These are phyloP conservation scores for Lasius platythorax DNA, from an alignment of 2,888 invertebrate genomes.

Conservation along the genomic window DNA sequence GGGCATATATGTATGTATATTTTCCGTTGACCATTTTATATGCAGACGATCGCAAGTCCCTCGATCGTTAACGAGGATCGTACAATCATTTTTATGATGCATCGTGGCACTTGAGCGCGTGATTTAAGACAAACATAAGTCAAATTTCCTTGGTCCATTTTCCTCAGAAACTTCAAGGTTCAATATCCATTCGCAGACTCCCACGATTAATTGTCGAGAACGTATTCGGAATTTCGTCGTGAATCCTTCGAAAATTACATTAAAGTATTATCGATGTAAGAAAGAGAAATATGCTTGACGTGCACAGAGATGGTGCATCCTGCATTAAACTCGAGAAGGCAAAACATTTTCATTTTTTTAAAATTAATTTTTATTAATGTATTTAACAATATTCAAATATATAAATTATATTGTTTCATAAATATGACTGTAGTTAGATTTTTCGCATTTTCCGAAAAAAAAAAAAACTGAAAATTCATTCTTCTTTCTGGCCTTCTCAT, in stretches of 20 bases:
- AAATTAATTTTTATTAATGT: constrained; percentile 17
- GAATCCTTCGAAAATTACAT: constrained; percentile 13
- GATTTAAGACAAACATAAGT: constrained; percentile 20
- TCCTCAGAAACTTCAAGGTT: constrained; percentile 9
- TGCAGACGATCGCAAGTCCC: not conserved
- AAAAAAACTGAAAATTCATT: not conserved
- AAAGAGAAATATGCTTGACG: constrained; percentile 4
- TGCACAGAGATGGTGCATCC: not conserved
- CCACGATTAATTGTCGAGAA: constrained; percentile 20
- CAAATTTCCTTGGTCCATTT: constrained; percentile 1
- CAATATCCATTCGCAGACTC: constrained; percentile 31
- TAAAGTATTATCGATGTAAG: not conserved
- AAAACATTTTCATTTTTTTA: not conserved
- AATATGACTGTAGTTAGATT: not conserved
- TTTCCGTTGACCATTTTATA: constrained; percentile 4
- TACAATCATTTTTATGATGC: constrained; percentile 13
- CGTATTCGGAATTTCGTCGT: not conserved
- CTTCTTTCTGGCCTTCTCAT: not conserved
- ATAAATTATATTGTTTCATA: not conserved
- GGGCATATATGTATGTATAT: constrained; percentile 18
- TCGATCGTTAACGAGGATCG: constrained; percentile 18
- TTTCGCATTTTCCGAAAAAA: not conserved
- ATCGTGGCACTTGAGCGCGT: not conserved
- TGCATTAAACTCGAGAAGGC: not conserved
- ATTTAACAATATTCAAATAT: not conserved